Evolutionary conservation across 2,797 vertebrate genomes (phyloP).

Genomic region (Enteromius radiatus): DNA sequence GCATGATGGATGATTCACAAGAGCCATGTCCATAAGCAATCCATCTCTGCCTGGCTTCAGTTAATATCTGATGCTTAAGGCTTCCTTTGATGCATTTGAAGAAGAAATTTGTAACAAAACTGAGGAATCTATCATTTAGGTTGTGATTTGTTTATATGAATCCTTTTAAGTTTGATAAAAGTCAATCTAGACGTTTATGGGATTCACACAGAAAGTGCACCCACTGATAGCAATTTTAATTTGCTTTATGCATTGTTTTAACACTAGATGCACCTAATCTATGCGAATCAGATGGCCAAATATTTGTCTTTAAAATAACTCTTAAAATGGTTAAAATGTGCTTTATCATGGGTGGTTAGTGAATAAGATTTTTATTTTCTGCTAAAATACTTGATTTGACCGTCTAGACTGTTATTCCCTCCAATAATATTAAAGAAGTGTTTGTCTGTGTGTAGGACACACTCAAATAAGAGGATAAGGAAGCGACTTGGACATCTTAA

Average conservation of each 20-base stretch:
- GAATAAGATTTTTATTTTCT: neutral
- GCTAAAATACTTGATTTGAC: neutral
- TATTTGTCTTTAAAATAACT: neutral
- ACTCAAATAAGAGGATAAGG: slow-evolving; percentile 19
- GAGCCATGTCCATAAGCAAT: slow-evolving; percentile 11
- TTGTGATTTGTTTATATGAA: slow-evolving; percentile 12
- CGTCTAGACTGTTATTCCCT: neutral
- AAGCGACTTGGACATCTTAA: slow-evolving; percentile 27
- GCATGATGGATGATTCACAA: slow-evolving; percentile 39
- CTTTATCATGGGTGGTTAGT: neutral
- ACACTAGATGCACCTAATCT: neutral
- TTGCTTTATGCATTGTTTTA: neutral
- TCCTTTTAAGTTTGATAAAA: neutral
- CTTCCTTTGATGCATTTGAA: slow-evolving; percentile 28
- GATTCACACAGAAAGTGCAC: neutral
- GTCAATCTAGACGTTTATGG: neutral
- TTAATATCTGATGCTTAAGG: slow-evolving; percentile 27
- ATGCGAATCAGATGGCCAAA: neutral
- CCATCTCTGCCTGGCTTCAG: slow-evolving; percentile 34
- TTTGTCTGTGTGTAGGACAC: neutral
- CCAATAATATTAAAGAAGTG: slow-evolving; percentile 3
- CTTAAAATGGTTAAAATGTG: neutral
- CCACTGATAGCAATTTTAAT: neutral
- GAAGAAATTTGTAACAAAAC: slow-evolving; percentile 18
- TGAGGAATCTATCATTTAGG: slow-evolving; percentile 8